A percentile compares a stretch with the other conserved stretches of the same genome.
Evolutionary conservation across 1,140 invertebrate species (phyloP).

Genomic region (Anadara kagoshimensis): DNA sequence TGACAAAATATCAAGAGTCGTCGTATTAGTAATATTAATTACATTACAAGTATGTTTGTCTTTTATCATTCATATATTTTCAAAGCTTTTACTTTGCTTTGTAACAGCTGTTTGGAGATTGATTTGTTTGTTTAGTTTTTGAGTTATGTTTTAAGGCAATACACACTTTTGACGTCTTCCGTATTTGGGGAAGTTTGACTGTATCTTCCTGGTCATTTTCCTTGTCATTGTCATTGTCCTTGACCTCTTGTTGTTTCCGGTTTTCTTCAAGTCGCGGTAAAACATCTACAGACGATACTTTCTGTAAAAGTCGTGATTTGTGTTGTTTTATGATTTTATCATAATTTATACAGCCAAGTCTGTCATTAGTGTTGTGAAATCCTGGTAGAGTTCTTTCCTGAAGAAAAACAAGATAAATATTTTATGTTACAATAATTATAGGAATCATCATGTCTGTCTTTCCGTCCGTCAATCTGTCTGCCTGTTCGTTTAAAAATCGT

Average conservation of each 20-base stretch:
- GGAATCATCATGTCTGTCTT: too few relatives aligned
- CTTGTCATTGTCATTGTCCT: not conserved
- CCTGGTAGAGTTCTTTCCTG: conserved; percentile 56
- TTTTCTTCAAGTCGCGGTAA: conserved; percentile 23
- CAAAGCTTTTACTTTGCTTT: too few relatives aligned
- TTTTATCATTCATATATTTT: too few relatives aligned
- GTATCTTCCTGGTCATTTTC: conserved; percentile 12
- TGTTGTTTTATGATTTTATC: conserved; percentile 49
- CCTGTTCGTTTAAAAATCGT: too few relatives aligned
- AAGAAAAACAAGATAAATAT: not conserved
- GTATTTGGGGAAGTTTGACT: conserved; percentile 19
- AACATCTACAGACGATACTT: conserved; percentile 11
- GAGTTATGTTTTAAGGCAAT: too few relatives aligned
- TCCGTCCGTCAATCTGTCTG: too few relatives aligned
- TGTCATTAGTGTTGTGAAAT: conserved; percentile 41
- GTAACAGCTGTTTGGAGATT: too few relatives aligned
- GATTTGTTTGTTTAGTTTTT: too few relatives aligned
- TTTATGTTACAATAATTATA: too few relatives aligned
- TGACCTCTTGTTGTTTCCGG: not conserved
- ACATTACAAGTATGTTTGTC: too few relatives aligned
- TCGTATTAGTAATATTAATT: too few relatives aligned
- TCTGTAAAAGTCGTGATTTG: conserved; percentile 31
- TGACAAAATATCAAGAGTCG: too few relatives aligned
- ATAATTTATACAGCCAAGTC: conserved; percentile 54
- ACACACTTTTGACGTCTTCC: conserved; percentile 32